Evolutionary conservation across 2,797 vertebrate species (phyloP).

Genomic region (Bradypodion pumilum): DNA sequence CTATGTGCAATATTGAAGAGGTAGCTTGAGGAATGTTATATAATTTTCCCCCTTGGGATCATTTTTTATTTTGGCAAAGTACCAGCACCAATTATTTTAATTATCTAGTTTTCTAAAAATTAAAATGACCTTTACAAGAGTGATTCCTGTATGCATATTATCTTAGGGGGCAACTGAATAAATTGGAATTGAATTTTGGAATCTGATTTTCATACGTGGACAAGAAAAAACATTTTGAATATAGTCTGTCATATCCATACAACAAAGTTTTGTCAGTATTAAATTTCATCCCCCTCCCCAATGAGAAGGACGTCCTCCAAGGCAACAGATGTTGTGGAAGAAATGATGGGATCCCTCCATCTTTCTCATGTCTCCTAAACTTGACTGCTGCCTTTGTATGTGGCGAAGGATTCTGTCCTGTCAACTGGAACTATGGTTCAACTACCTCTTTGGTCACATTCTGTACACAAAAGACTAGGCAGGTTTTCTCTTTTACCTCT

Average conservation of each 20-base stretch:
- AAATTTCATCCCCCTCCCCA: too few relatives aligned
- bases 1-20: slow-evolving; percentile 59
- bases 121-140: not conserved
- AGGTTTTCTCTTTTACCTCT: not conserved
- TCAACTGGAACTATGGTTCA: not conserved
- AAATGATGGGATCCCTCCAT: not conserved
- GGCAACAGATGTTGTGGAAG: too few relatives aligned
- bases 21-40: slow-evolving; percentile 60
- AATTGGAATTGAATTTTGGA: slow-evolving; percentile 35
- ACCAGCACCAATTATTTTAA: slow-evolving; percentile 67
- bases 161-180: slow-evolving; percentile 4
- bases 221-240: slow-evolving; percentile 49
- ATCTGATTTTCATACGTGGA: slow-evolving; percentile 16
- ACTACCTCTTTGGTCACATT: not conserved
- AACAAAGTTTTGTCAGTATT: not conserved
- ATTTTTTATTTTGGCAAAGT: slow-evolving; percentile 62
- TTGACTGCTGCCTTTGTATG: not conserved
- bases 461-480: not conserved
- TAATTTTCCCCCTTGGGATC: slow-evolving; percentile 55
- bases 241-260: slow-evolving; percentile 39
- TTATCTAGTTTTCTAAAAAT: slow-evolving; percentile 12
- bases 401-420: not conserved
- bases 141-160: not conserved
- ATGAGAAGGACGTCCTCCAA: not conserved
- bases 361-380: not conserved